Conservation (phyloP, 2,888 invertebrate species). For the Rhimphoctona megacephalus region DNA sequence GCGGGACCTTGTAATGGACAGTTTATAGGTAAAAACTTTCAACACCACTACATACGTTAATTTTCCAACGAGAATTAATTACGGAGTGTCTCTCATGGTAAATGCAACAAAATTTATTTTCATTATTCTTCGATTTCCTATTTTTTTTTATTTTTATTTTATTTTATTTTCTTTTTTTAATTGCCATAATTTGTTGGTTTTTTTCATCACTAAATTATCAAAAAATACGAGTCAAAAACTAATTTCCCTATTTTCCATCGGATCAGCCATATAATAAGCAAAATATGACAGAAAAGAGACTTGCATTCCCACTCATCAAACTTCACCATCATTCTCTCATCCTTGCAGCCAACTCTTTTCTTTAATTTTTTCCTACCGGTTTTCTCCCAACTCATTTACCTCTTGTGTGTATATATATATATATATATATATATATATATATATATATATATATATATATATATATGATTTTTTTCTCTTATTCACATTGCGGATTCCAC, state of each 20-base stretch:
- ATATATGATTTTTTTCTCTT: not conserved
- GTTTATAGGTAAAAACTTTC: not conserved
- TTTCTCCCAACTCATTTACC: constrained; percentile 19
- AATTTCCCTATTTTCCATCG: not conserved
- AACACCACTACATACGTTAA: not conserved
- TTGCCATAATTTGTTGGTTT: not conserved
- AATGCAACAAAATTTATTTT: not conserved
- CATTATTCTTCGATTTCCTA: not conserved
- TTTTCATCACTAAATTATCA: not conserved
- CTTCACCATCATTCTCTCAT: not conserved
- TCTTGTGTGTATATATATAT: not conserved
- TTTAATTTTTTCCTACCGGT: not conserved
- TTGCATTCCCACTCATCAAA: not conserved
- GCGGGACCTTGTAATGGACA: not conserved
- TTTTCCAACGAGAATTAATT: not conserved
- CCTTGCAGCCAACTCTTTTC: not conserved
- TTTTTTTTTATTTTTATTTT: not conserved
- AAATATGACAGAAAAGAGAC: not conserved
- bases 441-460: too few species aligned
- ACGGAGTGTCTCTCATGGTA: not conserved
- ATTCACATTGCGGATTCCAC: constrained; percentile 6
- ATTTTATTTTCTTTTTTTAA: not conserved
- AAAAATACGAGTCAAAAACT: not conserved
- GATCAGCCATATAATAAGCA: not conserved
- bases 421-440: too few species aligned